phyloP scores from a whole-genome alignment of 1,140 invertebrate species.

The Neodiprion pinetum region DNA sequence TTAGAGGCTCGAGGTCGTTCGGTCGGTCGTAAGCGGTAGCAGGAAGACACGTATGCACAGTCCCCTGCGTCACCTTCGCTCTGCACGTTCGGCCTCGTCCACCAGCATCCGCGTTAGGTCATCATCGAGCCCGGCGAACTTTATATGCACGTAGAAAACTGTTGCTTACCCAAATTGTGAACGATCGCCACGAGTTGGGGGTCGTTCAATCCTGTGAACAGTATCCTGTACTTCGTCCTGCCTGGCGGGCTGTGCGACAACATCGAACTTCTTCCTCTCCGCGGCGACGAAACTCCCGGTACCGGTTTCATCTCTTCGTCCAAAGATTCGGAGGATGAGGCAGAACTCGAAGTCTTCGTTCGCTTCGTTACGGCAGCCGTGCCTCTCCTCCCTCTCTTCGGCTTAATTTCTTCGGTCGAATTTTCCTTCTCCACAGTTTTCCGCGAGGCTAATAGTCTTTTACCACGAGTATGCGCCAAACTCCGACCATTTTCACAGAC shows the following conservation, averaged over 20 bases:
- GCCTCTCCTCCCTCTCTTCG: background rate
- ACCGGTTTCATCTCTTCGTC: constrained; percentile 11
- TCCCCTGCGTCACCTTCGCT: too few species aligned
- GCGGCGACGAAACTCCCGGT: constrained; percentile 16
- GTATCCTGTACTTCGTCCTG: constrained; percentile 33
- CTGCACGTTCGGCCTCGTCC: too few species aligned
- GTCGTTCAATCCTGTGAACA: constrained; percentile 44
- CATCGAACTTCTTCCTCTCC: constrained; percentile 7
- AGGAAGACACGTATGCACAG: too few species aligned
- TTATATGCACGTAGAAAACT: background rate
- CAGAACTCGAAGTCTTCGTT: background rate
- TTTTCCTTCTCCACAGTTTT: background rate
- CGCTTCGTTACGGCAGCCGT: background rate
- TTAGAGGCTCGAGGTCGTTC: background rate
- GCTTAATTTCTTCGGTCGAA: background rate
- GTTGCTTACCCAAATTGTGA: constrained; percentile 35
- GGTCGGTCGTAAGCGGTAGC: too few species aligned
- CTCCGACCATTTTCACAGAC: background rate
- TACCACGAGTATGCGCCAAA: background rate
- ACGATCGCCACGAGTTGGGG: constrained; percentile 30
- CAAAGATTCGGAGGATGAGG: background rate
- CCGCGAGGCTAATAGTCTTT: background rate
- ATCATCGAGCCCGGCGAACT: background rate
- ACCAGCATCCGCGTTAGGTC: background rate
- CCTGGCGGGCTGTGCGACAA: background rate